Evolutionary conservation across 64 coral and sea anemone genomes (phyloP), one percentile per base, ranked within the genome.

Genomic region (Montipora foliosa): DNA sequence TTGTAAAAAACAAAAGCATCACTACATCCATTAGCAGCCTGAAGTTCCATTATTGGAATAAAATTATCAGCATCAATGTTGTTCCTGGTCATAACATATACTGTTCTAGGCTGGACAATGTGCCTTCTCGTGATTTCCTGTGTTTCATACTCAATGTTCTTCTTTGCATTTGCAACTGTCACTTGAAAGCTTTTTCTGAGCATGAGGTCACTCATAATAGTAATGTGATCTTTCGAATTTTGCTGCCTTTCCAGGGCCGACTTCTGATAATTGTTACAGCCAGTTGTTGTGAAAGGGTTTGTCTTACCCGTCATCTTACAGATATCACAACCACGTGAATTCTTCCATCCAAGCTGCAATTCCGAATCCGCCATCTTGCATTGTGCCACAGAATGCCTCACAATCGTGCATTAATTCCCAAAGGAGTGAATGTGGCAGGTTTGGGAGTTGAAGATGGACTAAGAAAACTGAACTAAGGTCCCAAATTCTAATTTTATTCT

Each of bases 11-110:
- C 37, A 37, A 37, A 37, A 37, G 37, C 37, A 37, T 37, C 37
- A 37, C 37, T 37, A 37, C 79, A 82, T 21, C 79, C 52, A 55
- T 82, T 53, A 12, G 50, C 52, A 24, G 51, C 79, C 79, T 82
- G 79, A 82, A 82, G 50, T 82, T 82, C 50, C 79, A 82, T 82
- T 24, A 59, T 82, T 59, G 79, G 79, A 82, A 82, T 82, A 62
- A 82, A 61, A 20, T 82, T 82, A 82, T 82, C 52, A 82, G 79
- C 79, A 82, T 16, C 79, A 58, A 59, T 82, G 57, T 82, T 82
- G 50, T 82, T 82, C 79, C 55, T 82, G 2, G 79, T 82, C 57
- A 59, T 58, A 62, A 59, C 79, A 82, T 58, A 82, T 20, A 82
- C 51, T 59, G 79, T 82, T 82, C 49, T 82, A 58, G n/a, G 50